Percentiles rank a stretch among this genome's conserved stretches.
These are phyloP conservation scores for Ochropacha duplaris DNA, from an alignment of 2,888 invertebrate species.

Conservation along the genomic window DNA sequence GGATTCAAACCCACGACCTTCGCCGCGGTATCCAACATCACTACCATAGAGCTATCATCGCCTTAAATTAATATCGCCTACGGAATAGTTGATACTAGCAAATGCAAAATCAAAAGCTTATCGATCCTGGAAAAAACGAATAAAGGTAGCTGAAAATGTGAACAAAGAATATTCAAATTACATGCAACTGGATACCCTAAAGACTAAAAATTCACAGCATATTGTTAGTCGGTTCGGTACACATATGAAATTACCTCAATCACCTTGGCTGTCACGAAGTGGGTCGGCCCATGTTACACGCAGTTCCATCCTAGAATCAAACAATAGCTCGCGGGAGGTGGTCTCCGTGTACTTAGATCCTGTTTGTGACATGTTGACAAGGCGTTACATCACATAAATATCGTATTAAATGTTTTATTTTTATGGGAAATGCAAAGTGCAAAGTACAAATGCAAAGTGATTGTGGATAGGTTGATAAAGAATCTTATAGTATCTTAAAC, in stretches of 20 bases:
- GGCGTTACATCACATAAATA: not conserved
- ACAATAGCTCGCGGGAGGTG: constrained; percentile 4
- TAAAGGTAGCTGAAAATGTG: no score
- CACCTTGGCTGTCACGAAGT: constrained; percentile 10
- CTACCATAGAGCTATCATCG: no score
- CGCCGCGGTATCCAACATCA: no score
- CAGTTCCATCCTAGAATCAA: not conserved
- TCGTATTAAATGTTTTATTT: not conserved
- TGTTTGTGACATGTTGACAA: not conserved
- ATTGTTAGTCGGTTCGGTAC: not conserved
- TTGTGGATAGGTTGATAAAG: no score
- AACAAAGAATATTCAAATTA: no score
- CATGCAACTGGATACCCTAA: no score
- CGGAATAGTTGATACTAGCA: no score
- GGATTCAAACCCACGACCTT: no score
- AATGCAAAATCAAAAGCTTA: no score
- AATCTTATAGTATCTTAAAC: no score
- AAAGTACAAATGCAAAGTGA: not conserved
- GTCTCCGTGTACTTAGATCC: not conserved
- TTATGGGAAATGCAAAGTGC: not conserved
- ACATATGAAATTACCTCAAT: constrained; percentile 6
- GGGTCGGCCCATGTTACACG: constrained; percentile 5
- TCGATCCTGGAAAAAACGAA: no score
- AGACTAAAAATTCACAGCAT: no score
- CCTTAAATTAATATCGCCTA: not conserved